phyloP scores from a whole-genome alignment of 2,888 invertebrate genomes.

The Brachynemurus nebulosus region DNA sequence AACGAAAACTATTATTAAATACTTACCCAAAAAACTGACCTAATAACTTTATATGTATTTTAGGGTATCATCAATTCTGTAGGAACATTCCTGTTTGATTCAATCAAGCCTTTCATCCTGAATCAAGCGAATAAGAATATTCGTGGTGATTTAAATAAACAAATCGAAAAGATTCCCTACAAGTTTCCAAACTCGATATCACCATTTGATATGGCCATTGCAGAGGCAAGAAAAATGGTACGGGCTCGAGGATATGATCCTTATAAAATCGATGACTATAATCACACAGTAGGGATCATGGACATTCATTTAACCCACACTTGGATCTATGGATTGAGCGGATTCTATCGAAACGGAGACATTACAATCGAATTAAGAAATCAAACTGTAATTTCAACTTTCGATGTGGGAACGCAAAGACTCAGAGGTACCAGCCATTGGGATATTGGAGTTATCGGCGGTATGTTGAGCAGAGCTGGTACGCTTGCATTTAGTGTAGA shows the following conservation, averaged over 20 bases:
- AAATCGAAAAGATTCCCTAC: constrained; percentile 55
- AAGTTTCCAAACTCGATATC: constrained; percentile 75
- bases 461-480: constrained; percentile 54
- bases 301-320: constrained; percentile 57
- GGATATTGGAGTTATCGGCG: constrained; percentile 56
- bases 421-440: constrained; percentile 65
- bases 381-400: constrained; percentile 47
- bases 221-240: constrained; percentile 58
- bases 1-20: background rate
- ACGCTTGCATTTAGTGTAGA: constrained; percentile 66
- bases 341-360: constrained; percentile 70
- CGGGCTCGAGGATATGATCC: constrained; percentile 57
- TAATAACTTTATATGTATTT: constrained; percentile 26
- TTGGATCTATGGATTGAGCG: constrained; percentile 64
- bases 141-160: constrained; percentile 56
- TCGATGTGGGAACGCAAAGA: constrained; percentile 68
- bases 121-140: constrained; percentile 63
- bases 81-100: constrained; percentile 69
- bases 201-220: constrained; percentile 70
- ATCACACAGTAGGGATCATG: constrained; percentile 52
- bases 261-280: constrained; percentile 55
- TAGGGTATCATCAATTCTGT: constrained; percentile 70
- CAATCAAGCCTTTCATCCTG: constrained; percentile 72
- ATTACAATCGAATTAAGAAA: constrained; percentile 59
- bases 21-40: background rate